Evolutionary conservation across 2,888 invertebrate genomes (phyloP).

Genomic region (Dendrolimus houi): DNA sequence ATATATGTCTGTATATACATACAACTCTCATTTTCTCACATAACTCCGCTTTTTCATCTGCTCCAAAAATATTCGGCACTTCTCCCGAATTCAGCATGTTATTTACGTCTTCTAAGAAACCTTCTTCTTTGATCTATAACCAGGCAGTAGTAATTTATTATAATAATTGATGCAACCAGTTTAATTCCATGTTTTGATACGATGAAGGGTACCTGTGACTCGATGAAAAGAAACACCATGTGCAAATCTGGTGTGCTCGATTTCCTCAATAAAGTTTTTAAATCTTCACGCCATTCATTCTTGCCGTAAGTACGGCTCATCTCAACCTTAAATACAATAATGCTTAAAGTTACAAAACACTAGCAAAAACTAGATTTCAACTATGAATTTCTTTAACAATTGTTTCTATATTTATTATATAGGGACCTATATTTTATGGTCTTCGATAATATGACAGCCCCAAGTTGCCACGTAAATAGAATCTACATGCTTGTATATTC

Average conservation of each 20-base stretch:
- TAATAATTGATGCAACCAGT: background rate
- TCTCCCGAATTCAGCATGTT: conserved; percentile 95
- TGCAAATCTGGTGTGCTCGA: conserved; percentile 90
- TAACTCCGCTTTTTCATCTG: conserved; percentile 92
- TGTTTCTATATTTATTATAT: no score
- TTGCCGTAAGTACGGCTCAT: conserved; percentile 90
- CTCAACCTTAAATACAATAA: conserved; percentile 81
- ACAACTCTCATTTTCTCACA: conserved; percentile 92
- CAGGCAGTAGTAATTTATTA: background rate
- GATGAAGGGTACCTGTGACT: conserved; percentile 81
- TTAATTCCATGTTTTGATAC: background rate
- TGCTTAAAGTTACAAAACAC: no score
- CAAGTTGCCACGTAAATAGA: no score
- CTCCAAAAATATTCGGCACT: conserved; percentile 91
- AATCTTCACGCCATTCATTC: conserved; percentile 93
- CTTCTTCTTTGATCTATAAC: conserved; percentile 88
- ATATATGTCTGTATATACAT: conserved; percentile 19
- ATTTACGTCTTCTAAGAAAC: conserved; percentile 94
- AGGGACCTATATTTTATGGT: no score
- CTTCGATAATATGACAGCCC: no score
- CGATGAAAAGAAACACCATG: conserved; percentile 93
- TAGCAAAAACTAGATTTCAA: no score
- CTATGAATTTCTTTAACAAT: no score
- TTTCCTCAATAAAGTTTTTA: conserved; percentile 87
- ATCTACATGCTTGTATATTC: background rate